These are phyloP conservation scores for Heliconius charithonia DNA, from an alignment of 2,888 invertebrate genomes.

Conservation along the genomic window DNA sequence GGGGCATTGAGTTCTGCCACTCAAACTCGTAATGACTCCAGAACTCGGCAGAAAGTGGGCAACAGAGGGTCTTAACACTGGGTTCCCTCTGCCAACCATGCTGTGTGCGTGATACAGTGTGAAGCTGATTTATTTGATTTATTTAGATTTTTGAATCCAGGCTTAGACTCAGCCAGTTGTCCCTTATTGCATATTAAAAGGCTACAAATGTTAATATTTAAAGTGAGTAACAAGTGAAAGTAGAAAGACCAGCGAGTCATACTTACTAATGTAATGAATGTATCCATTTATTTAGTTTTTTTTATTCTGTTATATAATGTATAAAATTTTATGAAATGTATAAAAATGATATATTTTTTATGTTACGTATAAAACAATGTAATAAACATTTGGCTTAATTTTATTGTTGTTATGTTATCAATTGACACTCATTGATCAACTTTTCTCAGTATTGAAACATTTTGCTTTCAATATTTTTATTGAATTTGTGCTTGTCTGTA, in stretches of 20 bases:
- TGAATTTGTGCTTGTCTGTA: too few species aligned
- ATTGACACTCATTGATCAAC: not conserved
- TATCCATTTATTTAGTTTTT: not conserved
- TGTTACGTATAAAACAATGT: not conserved
- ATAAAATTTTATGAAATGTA: not conserved
- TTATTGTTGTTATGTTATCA: not conserved
- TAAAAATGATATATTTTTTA: not conserved
- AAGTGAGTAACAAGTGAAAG: slow-evolving; percentile 8
- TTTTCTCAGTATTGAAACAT: not conserved
- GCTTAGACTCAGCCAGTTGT: not conserved
- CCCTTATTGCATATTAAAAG: not conserved
- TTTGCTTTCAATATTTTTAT: not conserved
- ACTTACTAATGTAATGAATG: slow-evolving; percentile 4
- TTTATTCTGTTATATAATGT: not conserved
- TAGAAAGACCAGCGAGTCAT: slow-evolving; percentile 10
- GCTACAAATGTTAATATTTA: not conserved
- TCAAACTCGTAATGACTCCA: too few species aligned
- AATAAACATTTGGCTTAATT: not conserved
- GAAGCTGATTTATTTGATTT: too few species aligned
- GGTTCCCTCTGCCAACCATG: too few species aligned
- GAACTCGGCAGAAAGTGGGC: too few species aligned
- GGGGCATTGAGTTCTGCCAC: too few species aligned
- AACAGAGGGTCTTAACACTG: too few species aligned
- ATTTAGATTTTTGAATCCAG: too few species aligned
- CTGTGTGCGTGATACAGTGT: too few species aligned